Evolutionary conservation across 2,888 invertebrate genomes (phyloP).

Genomic region (Anoplius nigerrimus): DNA sequence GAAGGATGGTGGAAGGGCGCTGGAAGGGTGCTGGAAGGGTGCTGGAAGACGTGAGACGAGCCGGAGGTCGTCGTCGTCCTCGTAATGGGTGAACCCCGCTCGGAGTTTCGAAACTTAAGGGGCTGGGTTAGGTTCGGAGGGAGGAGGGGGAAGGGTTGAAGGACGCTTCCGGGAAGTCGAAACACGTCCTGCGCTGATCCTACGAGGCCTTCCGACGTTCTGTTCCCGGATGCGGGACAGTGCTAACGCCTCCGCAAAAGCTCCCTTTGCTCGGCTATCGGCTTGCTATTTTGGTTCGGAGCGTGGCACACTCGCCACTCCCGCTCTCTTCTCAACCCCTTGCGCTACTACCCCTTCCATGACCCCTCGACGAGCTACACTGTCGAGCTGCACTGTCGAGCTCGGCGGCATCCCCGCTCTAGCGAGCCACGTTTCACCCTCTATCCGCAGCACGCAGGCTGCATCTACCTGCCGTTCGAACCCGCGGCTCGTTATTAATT

Average conservation of each 20-base stretch:
- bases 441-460: no score
- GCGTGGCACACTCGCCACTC: neutral
- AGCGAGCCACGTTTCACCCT: no score
- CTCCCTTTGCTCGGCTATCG: slow-evolving; percentile 5
- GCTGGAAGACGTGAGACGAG: slow-evolving; percentile 11
- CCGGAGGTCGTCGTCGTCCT: slow-evolving; percentile 40
- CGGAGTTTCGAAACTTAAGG: slow-evolving; percentile 45
- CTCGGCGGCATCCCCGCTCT: no score
- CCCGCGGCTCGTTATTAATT: slow-evolving; percentile 46
- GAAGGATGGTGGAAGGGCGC: slow-evolving; percentile 21
- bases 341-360: no score
- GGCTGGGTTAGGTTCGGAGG: slow-evolving; percentile 29
- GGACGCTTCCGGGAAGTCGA: slow-evolving; percentile 50
- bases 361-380: no score
- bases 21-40: slow-evolving; percentile 12
- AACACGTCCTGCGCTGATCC: slow-evolving; percentile 45
- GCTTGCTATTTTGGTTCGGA: neutral
- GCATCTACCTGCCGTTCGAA: no score
- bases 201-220: slow-evolving; percentile 12
- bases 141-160: slow-evolving; percentile 12
- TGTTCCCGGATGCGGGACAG: slow-evolving; percentile 29
- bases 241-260: slow-evolving; percentile 12
- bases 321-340: neutral
- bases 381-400: no score
- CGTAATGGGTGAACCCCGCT: slow-evolving; percentile 34